Evolutionary conservation across 2,113 vertebrate genomes (phyloP), one percentile per base, ranked within the genome.

Genomic region (Centrocercus urophasianus): DNA sequence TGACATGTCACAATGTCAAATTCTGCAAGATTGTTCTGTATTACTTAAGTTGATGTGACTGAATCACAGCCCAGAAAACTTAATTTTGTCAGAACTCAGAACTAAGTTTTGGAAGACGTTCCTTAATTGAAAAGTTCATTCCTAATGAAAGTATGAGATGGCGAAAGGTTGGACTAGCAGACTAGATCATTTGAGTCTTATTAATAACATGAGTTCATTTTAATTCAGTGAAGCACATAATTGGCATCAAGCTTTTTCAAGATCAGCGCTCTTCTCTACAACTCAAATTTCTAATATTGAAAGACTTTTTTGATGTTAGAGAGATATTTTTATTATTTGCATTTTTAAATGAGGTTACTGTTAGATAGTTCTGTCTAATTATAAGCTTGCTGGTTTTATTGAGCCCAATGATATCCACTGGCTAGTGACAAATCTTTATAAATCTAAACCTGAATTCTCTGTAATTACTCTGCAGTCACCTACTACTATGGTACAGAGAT

Each of bases 161-260:
- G 95, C 96, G 92, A 97, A 97, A 97, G 94, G 95, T 91, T 97
- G 97, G 94, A 94, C 88, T 96, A 88, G 96, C 94, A 96, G 90
- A 86, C 86, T 95, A 97, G 95, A 98, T 97, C 94, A 96, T 96
- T 93, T 93, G 93, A 95, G 96, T 96, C 97, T 97, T 97, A 97
- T 97, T 98, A 98, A 98, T 97, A 97, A 97, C 67, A 96, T 70
- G 94, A 97, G 94, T 97, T 97, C 97, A 97, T 98, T 97, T 98
- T 98, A 97, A 98, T 97, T 98, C 98, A 97, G 93, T 96, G 97
- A 98, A 98, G 97, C 97, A 97, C 93, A 95, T 98, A 98, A 98
- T 97, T 98, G 97, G 96, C 95, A 97, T 96, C 96, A 96, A 96
- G 96, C 79, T 97, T 97, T 97, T 93, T 95, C 93, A 97, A 97